Percentiles rank a stretch among this genome's conserved stretches.
These are phyloP conservation scores for Hydra vulgaris DNA, from an alignment of 30 jellyfish, hydroid and myxozoan species.

Conservation along the genomic window DNA sequence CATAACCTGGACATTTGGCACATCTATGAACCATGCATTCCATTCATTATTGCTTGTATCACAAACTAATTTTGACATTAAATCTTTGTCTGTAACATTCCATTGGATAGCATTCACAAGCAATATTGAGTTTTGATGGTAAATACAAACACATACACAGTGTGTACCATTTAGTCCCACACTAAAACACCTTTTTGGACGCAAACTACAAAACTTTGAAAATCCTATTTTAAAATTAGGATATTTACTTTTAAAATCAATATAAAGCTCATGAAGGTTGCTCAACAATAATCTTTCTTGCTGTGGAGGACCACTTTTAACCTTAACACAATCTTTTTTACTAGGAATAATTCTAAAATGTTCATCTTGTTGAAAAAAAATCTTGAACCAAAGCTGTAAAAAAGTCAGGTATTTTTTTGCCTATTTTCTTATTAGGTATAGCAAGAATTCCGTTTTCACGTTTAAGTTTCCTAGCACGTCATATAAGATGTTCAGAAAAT, in stretches of 20 bases:
- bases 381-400: conserved; percentile 2
- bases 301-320: conserved; percentile 20
- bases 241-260: background rate
- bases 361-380: conserved; percentile 33
- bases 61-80: too few species aligned
- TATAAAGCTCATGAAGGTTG: conserved; percentile 13
- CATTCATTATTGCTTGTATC: too few species aligned
- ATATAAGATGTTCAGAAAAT: conserved; percentile 20
- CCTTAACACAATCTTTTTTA: conserved; percentile 35
- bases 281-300: conserved; percentile 26
- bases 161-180: too few species aligned
- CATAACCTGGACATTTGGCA: too few species aligned
- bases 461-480: conserved; percentile 24
- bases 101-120: too few species aligned
- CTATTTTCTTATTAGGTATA: conserved; percentile 13
- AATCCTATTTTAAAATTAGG: background rate
- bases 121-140: too few species aligned
- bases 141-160: too few species aligned
- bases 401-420: conserved; percentile 18
- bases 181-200: too few species aligned
- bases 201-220: conserved; percentile 2
- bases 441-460: conserved; percentile 30
- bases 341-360: conserved; percentile 35
- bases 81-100: too few species aligned
- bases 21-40: too few species aligned